A percentile compares a stretch with the other conserved stretches of the same genome.
phyloP scores from a whole-genome alignment of 2,888 invertebrate species.

The Thereva unica region DNA sequence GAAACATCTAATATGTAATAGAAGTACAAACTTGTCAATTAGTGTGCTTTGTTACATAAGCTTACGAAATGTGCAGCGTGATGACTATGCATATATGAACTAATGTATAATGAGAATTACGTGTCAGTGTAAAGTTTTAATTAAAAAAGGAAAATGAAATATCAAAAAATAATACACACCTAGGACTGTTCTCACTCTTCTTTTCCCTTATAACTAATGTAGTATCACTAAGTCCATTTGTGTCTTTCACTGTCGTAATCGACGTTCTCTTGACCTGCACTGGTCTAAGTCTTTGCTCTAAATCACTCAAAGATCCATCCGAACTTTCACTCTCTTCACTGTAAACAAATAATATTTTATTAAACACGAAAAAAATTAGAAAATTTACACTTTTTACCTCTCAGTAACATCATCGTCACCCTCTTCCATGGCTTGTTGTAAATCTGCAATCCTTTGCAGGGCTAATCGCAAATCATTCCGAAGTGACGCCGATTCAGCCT shows the following conservation, averaged over 20 bases:
- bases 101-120: background rate
- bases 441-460: constrained; percentile 84
- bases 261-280: constrained; percentile 52
- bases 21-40: background rate
- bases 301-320: constrained; percentile 54
- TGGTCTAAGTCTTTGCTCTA: constrained; percentile 55
- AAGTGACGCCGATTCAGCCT: constrained; percentile 72
- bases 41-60: too few relatives aligned
- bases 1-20: background rate
- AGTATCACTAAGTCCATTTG: constrained; percentile 47
- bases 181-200: constrained; percentile 56
- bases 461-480: constrained; percentile 84
- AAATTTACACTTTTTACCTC: constrained; percentile 47
- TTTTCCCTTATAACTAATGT: constrained; percentile 54
- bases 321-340: constrained; percentile 45
- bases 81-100: background rate
- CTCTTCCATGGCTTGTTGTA: constrained; percentile 91
- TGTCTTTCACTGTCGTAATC: constrained; percentile 41
- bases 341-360: constrained; percentile 14
- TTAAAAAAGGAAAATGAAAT: constrained; percentile 19
- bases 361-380: background rate
- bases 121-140: constrained; percentile 10
- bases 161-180: constrained; percentile 48
- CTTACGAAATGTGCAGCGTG: background rate
- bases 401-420: constrained; percentile 67